Percentiles rank a stretch among this genome's conserved stretches.
phyloP scores from a whole-genome alignment of 2,113 vertebrate species.

The Percina caprodes region DNA sequence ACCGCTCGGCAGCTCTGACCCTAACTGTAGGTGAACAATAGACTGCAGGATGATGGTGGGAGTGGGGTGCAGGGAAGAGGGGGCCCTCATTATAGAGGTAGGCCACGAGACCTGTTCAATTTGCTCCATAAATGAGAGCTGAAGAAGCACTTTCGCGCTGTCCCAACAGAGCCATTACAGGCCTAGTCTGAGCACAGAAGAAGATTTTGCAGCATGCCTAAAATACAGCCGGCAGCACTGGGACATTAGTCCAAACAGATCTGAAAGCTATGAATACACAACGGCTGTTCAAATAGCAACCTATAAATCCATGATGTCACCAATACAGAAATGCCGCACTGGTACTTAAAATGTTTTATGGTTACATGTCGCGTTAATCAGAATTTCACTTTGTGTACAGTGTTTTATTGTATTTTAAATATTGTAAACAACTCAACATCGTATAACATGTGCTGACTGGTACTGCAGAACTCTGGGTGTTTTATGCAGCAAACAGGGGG shows the following conservation, averaged over 20 bases:
- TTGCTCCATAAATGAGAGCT: slow-evolving; percentile 92
- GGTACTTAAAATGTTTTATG: slow-evolving; percentile 50
- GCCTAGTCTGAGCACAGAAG: slow-evolving; percentile 64
- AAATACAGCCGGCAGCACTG: slow-evolving; percentile 59
- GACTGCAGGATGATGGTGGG: slow-evolving; percentile 58
- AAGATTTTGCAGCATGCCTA: slow-evolving; percentile 49
- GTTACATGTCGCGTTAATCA: slow-evolving; percentile 44
- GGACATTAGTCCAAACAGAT: slow-evolving; percentile 71
- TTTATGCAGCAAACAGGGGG: slow-evolving; percentile 24
- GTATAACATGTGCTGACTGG: slow-evolving; percentile 12
- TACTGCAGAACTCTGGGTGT: slow-evolving; percentile 20
- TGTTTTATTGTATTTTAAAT: slow-evolving; percentile 53
- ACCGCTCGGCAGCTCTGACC: slow-evolving; percentile 72
- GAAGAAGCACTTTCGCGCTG: slow-evolving; percentile 89
- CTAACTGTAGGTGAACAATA: slow-evolving; percentile 75
- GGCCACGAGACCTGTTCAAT: slow-evolving; percentile 93
- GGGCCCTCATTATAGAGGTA: slow-evolving; percentile 79
- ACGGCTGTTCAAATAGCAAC: slow-evolving; percentile 51
- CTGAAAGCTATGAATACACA: slow-evolving; percentile 72
- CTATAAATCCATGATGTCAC: slow-evolving; percentile 66
- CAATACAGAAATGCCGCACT: slow-evolving; percentile 52
- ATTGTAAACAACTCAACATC: slow-evolving; percentile 37
- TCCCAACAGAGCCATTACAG: slow-evolving; percentile 90
- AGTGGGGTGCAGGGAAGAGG: slow-evolving; percentile 37
- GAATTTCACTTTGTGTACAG: slow-evolving; percentile 46